Evolutionary conservation across 2,113 vertebrate genomes (phyloP), one percentile per base, ranked within the genome.

Genomic region (Felis catus): DNA sequence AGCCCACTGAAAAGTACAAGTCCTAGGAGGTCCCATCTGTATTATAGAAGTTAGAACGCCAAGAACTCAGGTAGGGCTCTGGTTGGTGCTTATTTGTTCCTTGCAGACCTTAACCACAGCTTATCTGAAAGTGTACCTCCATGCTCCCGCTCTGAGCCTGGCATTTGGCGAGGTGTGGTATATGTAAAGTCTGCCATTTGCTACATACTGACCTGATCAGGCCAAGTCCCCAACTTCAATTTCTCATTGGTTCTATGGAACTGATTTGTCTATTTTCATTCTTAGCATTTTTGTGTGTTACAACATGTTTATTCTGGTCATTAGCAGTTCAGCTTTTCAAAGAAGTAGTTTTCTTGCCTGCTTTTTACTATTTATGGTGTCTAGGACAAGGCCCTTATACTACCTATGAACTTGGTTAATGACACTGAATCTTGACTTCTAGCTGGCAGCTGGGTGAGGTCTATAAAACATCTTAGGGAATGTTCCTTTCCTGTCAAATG

Each of bases 231-330:
- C 25, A 31, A 83, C 71, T 93, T 73, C 53, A 73, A 9, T 94
- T 61, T 84, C 16, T 58, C 23, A 0, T 39, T 71, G 65, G 48
- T 91, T 85, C 18, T 31, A 31, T 53, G 78, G 85, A 91, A 61
- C 76, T 90, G 76, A 61, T 97, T 71, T 81, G 41, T 58, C 16
- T 66, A 39, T 53, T 83, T 96, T 84, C 29, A 53, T 90, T 91
- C 23, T 91, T 80, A 31, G 27, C 14, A 73, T 58, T 25, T 83
- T 31, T 96, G 10, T 41, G 31, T 92, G 39, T 76, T 78, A 45
- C 70, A 93, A 8, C 33, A n/a, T 92, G 21, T 73, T 85, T 97
- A 41, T 86, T 85, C 78, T 95, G 68, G 39, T 76, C 71, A 58
- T 78, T 61, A 78, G 14, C 48, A 90, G 39, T 58, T 76, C 18